phyloP scores from a whole-genome alignment of 2,113 vertebrate species.

The Abramis brama region DNA sequence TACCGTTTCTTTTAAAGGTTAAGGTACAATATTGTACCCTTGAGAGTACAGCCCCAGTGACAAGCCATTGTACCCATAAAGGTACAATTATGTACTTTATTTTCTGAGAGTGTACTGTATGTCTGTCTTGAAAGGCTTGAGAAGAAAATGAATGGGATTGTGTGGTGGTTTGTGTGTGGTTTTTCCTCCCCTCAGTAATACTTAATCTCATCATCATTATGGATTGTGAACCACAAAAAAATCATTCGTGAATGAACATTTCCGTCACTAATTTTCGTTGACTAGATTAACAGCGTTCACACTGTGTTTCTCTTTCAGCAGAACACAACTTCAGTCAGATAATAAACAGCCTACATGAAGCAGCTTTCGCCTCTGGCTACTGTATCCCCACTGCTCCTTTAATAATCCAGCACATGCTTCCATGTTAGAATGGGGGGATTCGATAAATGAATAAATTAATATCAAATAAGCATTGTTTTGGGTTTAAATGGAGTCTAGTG shows the following conservation, averaged over 20 bases:
- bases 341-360: conserved; percentile 46
- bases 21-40: too few relatives aligned
- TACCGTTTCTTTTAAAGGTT: too few relatives aligned
- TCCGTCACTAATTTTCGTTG: conserved; percentile 12
- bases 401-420: conserved; percentile 59
- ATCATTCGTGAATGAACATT: neutral
- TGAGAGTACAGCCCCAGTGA: too few relatives aligned
- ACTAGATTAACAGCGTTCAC: conserved; percentile 31
- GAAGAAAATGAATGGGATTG: neutral
- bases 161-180: too few relatives aligned
- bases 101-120: too few relatives aligned
- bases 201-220: neutral
- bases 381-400: conserved; percentile 56
- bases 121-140: neutral
- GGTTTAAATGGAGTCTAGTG: conserved; percentile 57
- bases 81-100: too few relatives aligned
- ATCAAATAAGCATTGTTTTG: conserved; percentile 43
- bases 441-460: conserved; percentile 33
- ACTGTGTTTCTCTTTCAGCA: conserved; percentile 26
- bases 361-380: conserved; percentile 49
- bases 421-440: conserved; percentile 26
- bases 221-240: neutral
- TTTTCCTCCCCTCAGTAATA: neutral
- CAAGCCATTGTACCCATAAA: too few relatives aligned
- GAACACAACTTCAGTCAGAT: conserved; percentile 45